Conservation (phyloP, 2,797 vertebrate genomes). For the Lacerta agilis region DNA sequence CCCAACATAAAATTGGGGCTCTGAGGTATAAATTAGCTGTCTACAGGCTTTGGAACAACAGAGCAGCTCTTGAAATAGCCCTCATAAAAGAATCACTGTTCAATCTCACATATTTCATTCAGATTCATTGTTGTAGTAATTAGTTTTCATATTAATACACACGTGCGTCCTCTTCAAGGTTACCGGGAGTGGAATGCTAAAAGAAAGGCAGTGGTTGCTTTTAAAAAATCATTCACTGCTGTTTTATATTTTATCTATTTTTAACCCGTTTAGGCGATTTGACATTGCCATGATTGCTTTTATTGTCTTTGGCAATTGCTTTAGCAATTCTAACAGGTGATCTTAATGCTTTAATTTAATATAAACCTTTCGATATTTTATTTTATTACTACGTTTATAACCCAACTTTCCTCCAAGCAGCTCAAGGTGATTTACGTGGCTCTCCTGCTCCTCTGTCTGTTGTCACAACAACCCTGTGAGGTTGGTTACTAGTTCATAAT, state of each 20-base stretch:
- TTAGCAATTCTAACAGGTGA: background rate
- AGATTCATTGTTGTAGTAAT: background rate
- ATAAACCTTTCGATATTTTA: background rate
- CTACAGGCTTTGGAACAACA: background rate
- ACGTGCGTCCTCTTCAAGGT: background rate
- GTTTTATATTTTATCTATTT: background rate
- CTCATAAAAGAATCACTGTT: background rate
- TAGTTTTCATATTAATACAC: background rate
- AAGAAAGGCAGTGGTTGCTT: background rate
- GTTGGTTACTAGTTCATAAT: background rate
- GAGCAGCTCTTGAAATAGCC: background rate
- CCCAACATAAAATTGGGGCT: background rate
- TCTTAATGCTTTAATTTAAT: background rate
- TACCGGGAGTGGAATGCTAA: background rate
- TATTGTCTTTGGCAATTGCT: background rate
- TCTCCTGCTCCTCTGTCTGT: too few species aligned
- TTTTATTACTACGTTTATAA: too few species aligned
- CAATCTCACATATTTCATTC: slow-evolving; percentile 1
- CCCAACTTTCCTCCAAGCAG: too few species aligned
- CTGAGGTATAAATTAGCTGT: background rate
- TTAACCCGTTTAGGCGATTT: background rate
- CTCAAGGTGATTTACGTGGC: too few species aligned
- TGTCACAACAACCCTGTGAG: too few species aligned
- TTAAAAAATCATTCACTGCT: background rate
- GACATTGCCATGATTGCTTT: background rate